Evolutionary conservation across 1,140 invertebrate species (phyloP), one percentile per base, ranked within the genome.

Genomic region (Trichonephila inaurata): DNA sequence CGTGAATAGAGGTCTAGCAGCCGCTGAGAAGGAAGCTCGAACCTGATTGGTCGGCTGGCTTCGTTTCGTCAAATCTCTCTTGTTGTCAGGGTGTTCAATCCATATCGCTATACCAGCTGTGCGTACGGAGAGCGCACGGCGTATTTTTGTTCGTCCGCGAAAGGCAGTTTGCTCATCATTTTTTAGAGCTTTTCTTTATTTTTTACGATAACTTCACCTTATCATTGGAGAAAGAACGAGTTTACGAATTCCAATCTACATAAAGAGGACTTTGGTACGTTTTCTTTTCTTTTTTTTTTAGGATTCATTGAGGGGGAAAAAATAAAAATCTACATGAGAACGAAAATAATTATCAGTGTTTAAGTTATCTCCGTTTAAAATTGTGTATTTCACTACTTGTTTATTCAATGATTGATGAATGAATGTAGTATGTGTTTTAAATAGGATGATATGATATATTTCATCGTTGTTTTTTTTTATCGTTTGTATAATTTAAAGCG

Each of bases 61-160:
- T 14, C 72, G 40, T 83, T 82, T 83, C 82, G 61, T 86, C 64
- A 89, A 93, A 86, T 58, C 83, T 64, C 62, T 66, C 92, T 93
- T 93, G 92, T 93, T 93, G 92, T 93, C 92, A 93, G 85, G 92
- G 92, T 89, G 33, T 87, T 87, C 64, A 44, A 51, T 81, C 92
- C 81, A 66, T 92, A 87, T 77, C 62, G 62, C 24, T 62, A 83
- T 92, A 77, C 92, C 92, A 93, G 92, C 92, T 93, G 92, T 83
- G 72, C 77, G 21, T 91, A 81, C 69, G 51, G 51, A 44, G n/a
- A 81, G 69, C 60, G 86, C 86, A 64, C 60, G 64, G 24, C 60
- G 60, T 44, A 64, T 64, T 88, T 64, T 88, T 24, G 61, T 64
- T 64, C 62, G 60, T 62, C 86, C 86, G 61, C 62, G 28, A 0